Conservation (phyloP, 2,113 vertebrate genomes). For the Turnix velox region DNA sequence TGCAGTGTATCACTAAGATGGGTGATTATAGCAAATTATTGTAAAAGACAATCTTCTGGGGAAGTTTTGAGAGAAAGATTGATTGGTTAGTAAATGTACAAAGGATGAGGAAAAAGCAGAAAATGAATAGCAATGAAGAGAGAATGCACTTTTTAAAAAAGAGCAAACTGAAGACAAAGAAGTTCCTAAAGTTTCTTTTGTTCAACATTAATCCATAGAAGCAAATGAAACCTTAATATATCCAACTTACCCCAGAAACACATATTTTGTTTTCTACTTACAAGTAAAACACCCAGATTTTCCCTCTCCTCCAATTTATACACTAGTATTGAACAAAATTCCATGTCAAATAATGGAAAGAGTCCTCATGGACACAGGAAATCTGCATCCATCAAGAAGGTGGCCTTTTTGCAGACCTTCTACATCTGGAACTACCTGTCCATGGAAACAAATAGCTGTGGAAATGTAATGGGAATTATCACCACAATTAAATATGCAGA, state of each 20-base stretch:
- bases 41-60: conserved; percentile 18
- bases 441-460: neutral
- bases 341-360: neutral
- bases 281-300: neutral
- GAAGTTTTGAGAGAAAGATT: conserved; percentile 16
- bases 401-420: neutral
- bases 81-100: conserved; percentile 21
- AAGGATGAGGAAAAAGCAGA: neutral
- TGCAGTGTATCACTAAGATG: neutral
- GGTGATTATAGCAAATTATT: conserved; percentile 47
- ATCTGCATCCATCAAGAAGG: neutral
- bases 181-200: neutral
- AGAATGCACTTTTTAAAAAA: neutral
- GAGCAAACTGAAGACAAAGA: neutral
- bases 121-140: conserved; percentile 17
- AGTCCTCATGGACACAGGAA: rapidly evolving
- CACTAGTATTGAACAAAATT: neutral
- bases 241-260: neutral
- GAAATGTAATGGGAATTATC: neutral
- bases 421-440: neutral
- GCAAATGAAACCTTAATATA: neutral
- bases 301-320: neutral
- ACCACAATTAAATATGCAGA: neutral
- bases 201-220: neutral
- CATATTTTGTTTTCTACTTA: neutral